Percentiles rank a stretch among this genome's conserved stretches.
phyloP scores from a whole-genome alignment of 2,113 vertebrate species.

The Plecotus auritus region DNA sequence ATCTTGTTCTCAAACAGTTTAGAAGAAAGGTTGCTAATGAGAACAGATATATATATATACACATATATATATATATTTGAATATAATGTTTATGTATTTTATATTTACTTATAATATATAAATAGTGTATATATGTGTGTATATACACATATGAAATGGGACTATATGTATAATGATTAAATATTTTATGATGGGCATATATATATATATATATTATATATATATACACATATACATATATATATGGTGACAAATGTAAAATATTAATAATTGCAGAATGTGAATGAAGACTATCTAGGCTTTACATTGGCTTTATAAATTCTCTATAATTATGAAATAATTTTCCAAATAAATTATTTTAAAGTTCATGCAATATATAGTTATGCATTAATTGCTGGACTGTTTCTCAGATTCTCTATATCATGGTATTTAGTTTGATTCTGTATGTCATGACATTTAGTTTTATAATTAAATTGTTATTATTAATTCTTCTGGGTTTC shows the following conservation, averaged over 20 bases:
- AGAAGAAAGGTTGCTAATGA: background rate
- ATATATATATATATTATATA: no score
- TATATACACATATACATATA: no score
- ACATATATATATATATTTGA: background rate
- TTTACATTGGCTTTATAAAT: background rate
- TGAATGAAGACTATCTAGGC: background rate
- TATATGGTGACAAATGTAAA: background rate
- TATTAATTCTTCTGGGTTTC: background rate
- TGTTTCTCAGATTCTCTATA: background rate
- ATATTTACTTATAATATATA: background rate
- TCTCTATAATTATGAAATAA: constrained; percentile 4
- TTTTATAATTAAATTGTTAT: constrained; percentile 14
- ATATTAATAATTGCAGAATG: background rate
- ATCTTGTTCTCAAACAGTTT: background rate
- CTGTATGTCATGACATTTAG: background rate
- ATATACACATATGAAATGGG: background rate
- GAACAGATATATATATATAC: background rate
- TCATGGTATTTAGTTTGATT: constrained; percentile 11
- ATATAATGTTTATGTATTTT: background rate
- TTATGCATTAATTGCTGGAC: background rate
- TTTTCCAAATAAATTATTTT: background rate
- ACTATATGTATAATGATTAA: background rate
- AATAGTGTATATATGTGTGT: background rate
- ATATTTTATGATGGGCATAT: background rate
- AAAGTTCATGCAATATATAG: background rate